These are phyloP conservation scores for Origma solitaria DNA, from an alignment of 2,113 vertebrate genomes.

Conservation along the genomic window DNA sequence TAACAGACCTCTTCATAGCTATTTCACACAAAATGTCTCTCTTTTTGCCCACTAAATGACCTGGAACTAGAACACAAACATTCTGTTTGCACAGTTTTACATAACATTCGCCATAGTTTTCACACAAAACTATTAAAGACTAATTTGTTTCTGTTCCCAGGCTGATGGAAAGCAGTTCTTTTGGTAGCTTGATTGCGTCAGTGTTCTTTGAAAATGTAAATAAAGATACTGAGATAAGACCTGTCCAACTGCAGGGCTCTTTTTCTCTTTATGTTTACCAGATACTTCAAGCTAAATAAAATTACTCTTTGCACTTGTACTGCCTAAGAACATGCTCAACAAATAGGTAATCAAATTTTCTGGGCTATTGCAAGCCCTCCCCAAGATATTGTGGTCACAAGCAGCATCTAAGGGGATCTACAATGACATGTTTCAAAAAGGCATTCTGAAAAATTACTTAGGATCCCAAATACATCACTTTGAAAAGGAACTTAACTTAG, in stretches of 20 bases:
- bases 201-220: slow-evolving; percentile 58
- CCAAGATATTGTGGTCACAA: neutral
- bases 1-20: slow-evolving; percentile 4
- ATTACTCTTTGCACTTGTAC: slow-evolving; percentile 5
- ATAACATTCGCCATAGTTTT: slow-evolving; percentile 56
- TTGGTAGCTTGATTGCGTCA: slow-evolving; percentile 53
- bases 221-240: slow-evolving; percentile 60
- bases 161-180: slow-evolving; percentile 51
- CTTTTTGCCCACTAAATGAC: slow-evolving; percentile 47
- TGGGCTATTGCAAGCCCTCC: neutral
- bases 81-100: slow-evolving; percentile 59
- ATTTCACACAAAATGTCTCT: slow-evolving; percentile 45
- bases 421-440: neutral
- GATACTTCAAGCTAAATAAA: slow-evolving; percentile 57
- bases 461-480: neutral
- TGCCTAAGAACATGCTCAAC: neutral
- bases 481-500: neutral
- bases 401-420: neutral
- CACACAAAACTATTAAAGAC: slow-evolving; percentile 43
- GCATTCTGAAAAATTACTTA: neutral
- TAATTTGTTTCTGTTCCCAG: slow-evolving; percentile 60
- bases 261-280: slow-evolving; percentile 47
- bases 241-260: slow-evolving; percentile 21
- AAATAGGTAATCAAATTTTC: neutral
- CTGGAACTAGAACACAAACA: slow-evolving; percentile 61